phyloP scores from a whole-genome alignment of 2,797 vertebrate genomes.

The Helicolenus hilgendorfi region DNA sequence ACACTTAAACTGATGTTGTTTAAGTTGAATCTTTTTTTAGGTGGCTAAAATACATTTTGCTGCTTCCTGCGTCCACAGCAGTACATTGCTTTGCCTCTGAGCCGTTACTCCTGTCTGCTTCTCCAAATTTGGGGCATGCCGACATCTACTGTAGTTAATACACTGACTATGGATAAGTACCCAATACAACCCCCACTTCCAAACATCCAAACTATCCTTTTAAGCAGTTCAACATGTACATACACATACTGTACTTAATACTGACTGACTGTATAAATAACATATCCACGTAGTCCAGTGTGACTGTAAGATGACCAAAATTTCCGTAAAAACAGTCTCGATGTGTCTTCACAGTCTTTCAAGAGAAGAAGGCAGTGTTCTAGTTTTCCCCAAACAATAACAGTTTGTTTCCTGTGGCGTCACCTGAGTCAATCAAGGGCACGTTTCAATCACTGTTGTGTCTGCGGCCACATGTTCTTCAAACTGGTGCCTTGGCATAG shows the following conservation, averaged over 20 bases:
- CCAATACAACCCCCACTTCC: neutral
- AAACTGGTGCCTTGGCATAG: neutral
- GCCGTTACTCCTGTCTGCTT: no score
- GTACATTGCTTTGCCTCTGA: neutral
- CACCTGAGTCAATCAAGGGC: neutral
- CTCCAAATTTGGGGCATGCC: no score
- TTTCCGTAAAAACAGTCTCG: neutral
- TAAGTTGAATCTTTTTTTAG: neutral
- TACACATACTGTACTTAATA: neutral
- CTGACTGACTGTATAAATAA: neutral
- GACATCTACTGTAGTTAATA: neutral
- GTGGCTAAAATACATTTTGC: neutral
- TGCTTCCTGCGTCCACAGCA: neutral
- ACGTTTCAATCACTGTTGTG: neutral
- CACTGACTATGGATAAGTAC: neutral
- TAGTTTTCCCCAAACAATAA: neutral
- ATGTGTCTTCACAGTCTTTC: neutral
- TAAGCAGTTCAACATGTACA: neutral
- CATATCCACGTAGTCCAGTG: neutral
- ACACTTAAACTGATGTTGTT: neutral
- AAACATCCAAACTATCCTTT: neutral
- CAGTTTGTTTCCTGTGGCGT: neutral
- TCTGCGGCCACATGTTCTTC: slow-evolving; percentile 9
- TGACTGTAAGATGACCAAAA: neutral
- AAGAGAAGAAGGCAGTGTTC: neutral